Conservation (phyloP, 2,113 vertebrate genomes). For the Gallinago undulata region DNA sequence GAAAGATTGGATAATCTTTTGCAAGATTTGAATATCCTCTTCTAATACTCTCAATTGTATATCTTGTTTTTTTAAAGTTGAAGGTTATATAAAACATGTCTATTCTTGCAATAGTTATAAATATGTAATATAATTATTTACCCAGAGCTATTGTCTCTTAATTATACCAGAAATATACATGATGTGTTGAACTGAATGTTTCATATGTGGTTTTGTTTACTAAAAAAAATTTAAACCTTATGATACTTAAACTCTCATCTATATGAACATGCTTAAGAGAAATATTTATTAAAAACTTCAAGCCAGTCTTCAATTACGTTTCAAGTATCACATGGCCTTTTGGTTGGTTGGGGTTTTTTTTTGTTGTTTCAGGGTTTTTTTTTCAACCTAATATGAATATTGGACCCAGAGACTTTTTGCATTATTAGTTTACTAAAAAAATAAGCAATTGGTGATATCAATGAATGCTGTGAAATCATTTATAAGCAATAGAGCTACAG, state of each 20-base stretch:
- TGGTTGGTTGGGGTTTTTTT: background rate
- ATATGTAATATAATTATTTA: conserved; percentile 73
- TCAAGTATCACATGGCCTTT: background rate
- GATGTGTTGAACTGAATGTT: conserved; percentile 53
- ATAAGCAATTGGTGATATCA: background rate
- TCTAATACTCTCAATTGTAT: conserved; percentile 64
- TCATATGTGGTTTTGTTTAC: conserved; percentile 60
- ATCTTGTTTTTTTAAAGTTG: conserved; percentile 65
- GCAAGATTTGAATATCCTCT: conserved; percentile 66
- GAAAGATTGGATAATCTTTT: conserved; percentile 43
- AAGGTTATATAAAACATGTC: conserved; percentile 54
- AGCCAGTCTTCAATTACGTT: background rate
- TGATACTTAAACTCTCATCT: conserved; percentile 3
- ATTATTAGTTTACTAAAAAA: background rate
- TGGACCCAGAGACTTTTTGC: background rate
- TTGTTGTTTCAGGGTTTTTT: too few relatives aligned
- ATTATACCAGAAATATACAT: conserved; percentile 69
- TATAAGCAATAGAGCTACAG: background rate
- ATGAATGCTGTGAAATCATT: background rate
- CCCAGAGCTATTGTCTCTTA: conserved; percentile 64
- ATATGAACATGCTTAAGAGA: conserved; percentile 12
- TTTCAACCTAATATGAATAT: background rate
- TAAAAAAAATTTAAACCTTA: conserved; percentile 45
- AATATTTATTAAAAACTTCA: conserved; percentile 55
- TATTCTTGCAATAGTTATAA: conserved; percentile 70